Evolutionary conservation across 2,797 vertebrate species (phyloP).

Genomic region (Anguilla pacifica): DNA sequence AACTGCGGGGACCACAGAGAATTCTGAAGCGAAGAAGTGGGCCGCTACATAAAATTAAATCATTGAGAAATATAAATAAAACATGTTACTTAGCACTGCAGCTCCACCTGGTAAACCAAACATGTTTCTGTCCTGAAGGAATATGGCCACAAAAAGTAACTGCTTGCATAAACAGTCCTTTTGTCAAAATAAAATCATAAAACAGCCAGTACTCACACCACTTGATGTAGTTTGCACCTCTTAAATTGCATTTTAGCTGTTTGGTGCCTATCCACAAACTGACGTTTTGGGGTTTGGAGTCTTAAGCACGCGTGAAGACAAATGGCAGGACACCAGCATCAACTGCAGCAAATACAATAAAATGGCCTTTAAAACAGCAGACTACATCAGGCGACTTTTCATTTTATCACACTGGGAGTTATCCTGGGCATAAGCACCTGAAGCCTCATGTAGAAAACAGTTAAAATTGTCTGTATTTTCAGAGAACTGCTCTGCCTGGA

Average conservation of each 20-base stretch:
- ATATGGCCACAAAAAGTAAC: background rate
- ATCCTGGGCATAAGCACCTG: background rate
- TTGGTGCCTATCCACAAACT: background rate
- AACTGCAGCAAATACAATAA: background rate
- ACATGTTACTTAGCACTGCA: background rate
- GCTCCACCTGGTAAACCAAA: constrained; percentile 2
- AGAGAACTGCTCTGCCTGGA: background rate
- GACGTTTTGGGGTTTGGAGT: background rate
- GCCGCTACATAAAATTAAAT: background rate
- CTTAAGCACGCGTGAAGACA: background rate
- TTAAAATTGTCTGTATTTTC: background rate
- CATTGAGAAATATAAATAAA: constrained; percentile 19
- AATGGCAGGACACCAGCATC: background rate
- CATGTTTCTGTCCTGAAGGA: background rate
- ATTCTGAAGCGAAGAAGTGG: background rate
- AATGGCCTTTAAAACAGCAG: background rate
- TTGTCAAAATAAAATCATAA: background rate
- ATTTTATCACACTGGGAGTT: background rate
- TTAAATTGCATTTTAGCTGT: background rate
- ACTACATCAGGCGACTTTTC: background rate
- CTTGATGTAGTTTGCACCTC: constrained; percentile 2
- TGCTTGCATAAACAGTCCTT: background rate
- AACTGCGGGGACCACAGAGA: background rate
- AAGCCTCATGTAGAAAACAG: background rate
- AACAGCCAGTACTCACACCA: background rate